Evolutionary conservation across 2,797 vertebrate genomes (phyloP).

Genomic region (Macropus fuliginosus): DNA sequence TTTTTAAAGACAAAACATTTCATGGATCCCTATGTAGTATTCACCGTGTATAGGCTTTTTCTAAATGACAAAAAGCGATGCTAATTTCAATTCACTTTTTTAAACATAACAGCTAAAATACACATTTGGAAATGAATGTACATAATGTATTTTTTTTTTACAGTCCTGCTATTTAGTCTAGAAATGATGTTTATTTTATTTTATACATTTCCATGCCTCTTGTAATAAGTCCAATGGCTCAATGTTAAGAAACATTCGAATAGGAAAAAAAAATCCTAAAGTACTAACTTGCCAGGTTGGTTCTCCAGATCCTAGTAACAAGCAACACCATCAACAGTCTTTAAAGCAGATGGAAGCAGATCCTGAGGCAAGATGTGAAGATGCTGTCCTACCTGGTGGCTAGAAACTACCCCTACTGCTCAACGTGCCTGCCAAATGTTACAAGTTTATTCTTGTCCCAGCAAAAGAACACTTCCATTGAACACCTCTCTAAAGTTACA

Average conservation of each 20-base stretch:
- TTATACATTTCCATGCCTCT: neutral
- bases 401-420: slow-evolving; percentile 22
- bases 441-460: slow-evolving; percentile 29
- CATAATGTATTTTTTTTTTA: neutral
- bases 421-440: neutral
- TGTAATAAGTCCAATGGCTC: neutral
- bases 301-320: slow-evolving; percentile 59
- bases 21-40: neutral
- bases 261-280: slow-evolving; percentile 27
- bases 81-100: neutral
- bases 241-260: neutral
- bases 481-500: neutral
- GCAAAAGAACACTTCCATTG: slow-evolving; percentile 9
- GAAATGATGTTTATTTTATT: neutral
- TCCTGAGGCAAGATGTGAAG: slow-evolving; percentile 42
- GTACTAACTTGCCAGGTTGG: slow-evolving; percentile 51
- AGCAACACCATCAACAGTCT: slow-evolving; percentile 36
- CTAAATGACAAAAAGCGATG: neutral
- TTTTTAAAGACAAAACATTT: neutral
- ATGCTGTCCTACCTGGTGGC: neutral
- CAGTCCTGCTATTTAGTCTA: neutral
- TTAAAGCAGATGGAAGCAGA: slow-evolving; percentile 42
- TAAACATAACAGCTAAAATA: neutral
- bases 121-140: neutral
- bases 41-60: neutral